Base-by-base conservation (phyloP, 2,888 invertebrate species). In the Amaurobius ferox region DNA sequence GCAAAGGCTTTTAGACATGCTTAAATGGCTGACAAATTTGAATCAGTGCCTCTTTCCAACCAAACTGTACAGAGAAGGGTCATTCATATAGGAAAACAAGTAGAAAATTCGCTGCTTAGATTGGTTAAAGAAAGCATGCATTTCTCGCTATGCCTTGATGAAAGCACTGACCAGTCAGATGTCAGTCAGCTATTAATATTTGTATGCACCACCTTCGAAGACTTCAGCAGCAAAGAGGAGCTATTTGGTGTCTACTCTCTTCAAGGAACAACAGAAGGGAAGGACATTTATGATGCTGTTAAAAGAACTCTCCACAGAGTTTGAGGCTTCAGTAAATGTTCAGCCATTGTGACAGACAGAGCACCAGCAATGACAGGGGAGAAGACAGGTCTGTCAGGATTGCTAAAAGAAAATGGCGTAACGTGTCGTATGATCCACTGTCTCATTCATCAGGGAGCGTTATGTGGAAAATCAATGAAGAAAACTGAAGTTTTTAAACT, bases 181-280 rank as follows among this genome's bases (percentile, higher is more conserved):
- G 64, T 74, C 13, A 74, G 62, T 74, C 74, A 62, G 23, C 32
- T 74, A 6, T 72, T 74, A 35, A 62, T 74, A 62, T 32, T 74
- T 62, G 35, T 74, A 35, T 26, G 39, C 16, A n/a, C 19, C 19
- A 16, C 29, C 19, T 23, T 19, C n/a, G 72, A 72, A 72, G 72
- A 72, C 35, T 72, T 72, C 40, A n/a, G 23, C 16, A 72, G 23
- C 44, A 48, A 72, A 29, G 72, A 72, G 55, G 44, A 55, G 23
- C n/a, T 28, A 44, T 48, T 55, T 13, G 16, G 13, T 13, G 1
- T 13, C 13, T 76, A 62, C 35, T 28, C 76, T 44, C 39, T 64
- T 9, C 35, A 9, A 35, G 9, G 35, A 35, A 35, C 35, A 35
- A 9, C 35, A 9, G 9, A 35, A 35, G 6, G 9, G 35, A 7